Percentiles rank a stretch among this genome's conserved stretches.
Evolutionary conservation across 2,888 invertebrate species (phyloP).

Genomic region (Campoplex nolae): DNA sequence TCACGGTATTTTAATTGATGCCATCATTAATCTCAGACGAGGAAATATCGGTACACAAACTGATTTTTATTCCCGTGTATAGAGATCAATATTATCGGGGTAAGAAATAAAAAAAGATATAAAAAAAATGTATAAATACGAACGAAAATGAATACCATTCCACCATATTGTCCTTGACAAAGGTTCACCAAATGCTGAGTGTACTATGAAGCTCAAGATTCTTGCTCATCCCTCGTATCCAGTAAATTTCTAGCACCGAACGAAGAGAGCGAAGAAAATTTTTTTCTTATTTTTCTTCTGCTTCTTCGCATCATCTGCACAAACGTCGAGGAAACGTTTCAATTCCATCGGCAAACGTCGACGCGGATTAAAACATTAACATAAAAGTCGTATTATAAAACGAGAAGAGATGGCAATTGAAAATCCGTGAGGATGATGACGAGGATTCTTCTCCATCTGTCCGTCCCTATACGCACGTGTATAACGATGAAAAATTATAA

Average conservation of each 20-base stretch:
- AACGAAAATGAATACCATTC: not conserved
- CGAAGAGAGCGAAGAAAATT: constrained; percentile 41
- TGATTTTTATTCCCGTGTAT: constrained; percentile 17
- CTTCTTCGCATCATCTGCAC: constrained; percentile 31
- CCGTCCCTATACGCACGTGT: constrained; percentile 24
- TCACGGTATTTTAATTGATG: constrained; percentile 74
- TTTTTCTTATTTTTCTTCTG: constrained; percentile 26
- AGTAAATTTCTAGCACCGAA: constrained; percentile 13
- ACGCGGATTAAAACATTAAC: constrained; percentile 80
- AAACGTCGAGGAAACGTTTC: constrained; percentile 72
- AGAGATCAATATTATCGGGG: not conserved
- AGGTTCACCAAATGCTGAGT: constrained; percentile 46
- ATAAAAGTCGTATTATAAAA: constrained; percentile 77
- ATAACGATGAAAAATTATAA: constrained; percentile 80
- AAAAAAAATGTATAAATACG: not conserved
- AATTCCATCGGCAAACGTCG: constrained; percentile 72
- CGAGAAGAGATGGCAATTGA: constrained; percentile 57
- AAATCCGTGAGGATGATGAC: constrained; percentile 67
- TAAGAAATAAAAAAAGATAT: not conserved
- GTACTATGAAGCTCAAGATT: constrained; percentile 6
- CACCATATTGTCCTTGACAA: constrained; percentile 42
- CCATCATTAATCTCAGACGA: constrained; percentile 74
- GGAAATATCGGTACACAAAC: constrained; percentile 45
- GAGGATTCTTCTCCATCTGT: constrained; percentile 59
- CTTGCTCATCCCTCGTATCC: constrained; percentile 38